These are phyloP conservation scores for Plagodis pulveraria DNA, from an alignment of 2,888 invertebrate genomes.

Conservation along the genomic window DNA sequence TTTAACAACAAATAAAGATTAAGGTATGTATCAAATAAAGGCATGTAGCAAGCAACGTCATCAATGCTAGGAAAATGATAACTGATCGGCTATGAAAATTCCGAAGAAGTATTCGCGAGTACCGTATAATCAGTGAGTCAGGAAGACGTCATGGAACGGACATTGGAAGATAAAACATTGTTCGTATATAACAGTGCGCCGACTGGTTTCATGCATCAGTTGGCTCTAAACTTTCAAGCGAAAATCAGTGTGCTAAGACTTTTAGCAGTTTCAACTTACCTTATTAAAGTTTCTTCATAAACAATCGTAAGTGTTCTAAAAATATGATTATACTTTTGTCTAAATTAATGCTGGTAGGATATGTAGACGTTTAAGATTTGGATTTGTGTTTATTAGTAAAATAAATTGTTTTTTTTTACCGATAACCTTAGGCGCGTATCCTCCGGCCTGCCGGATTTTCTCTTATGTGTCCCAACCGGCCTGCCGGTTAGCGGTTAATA, in stretches of 20 bases:
- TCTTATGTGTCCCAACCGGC: too few species aligned
- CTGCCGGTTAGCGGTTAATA: too few species aligned
- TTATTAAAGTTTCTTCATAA: constrained; percentile 14
- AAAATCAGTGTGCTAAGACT: constrained; percentile 23
- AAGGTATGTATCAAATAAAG: constrained; percentile 25
- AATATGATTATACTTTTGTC: neutral
- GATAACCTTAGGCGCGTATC: too few species aligned
- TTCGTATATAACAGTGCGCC: constrained; percentile 28
- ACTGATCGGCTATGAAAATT: constrained; percentile 29
- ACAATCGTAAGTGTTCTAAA: constrained; percentile 19
- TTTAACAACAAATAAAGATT: neutral
- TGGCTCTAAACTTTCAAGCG: constrained; percentile 19
- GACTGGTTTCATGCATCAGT: constrained; percentile 29
- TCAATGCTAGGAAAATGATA: constrained; percentile 22
- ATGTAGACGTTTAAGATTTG: too few species aligned
- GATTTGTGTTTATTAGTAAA: too few species aligned
- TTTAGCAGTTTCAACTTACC: constrained; percentile 1
- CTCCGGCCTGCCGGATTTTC: too few species aligned
- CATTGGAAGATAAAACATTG: constrained; percentile 25
- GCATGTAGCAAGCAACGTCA: constrained; percentile 18
- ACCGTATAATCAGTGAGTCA: constrained; percentile 29
- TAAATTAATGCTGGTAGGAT: too few species aligned
- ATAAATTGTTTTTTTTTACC: too few species aligned
- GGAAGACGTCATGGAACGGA: constrained; percentile 23
- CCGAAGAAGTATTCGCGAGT: constrained; percentile 22